Evolutionary conservation across 2,113 vertebrate genomes (phyloP).

Genomic region (Crotalus tigris): DNA sequence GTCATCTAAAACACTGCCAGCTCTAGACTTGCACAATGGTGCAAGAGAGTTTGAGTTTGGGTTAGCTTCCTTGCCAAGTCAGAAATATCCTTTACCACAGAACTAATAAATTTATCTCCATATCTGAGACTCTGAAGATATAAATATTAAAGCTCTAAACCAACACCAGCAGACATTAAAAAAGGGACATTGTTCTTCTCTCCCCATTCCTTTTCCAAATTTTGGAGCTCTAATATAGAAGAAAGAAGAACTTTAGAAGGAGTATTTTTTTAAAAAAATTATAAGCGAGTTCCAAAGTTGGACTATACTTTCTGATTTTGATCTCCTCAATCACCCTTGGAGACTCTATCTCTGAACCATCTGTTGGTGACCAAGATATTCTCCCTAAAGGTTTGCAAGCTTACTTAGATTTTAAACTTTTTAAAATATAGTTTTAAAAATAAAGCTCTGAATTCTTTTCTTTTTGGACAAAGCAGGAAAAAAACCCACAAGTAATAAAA

Average conservation of each 20-base stretch:
- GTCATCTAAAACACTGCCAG: background rate
- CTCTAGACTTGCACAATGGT: background rate
- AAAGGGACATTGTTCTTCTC: background rate
- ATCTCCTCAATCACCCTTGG: background rate
- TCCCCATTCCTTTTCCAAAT: background rate
- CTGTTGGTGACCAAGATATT: background rate
- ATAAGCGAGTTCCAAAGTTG: background rate
- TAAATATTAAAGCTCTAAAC: background rate
- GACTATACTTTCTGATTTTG: background rate
- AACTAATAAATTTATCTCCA: background rate
- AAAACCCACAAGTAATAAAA: background rate
- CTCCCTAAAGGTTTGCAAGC: background rate
- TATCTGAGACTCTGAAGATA: background rate
- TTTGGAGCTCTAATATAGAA: background rate
- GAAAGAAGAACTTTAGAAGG: background rate
- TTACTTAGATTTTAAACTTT: background rate
- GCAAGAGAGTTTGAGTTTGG: background rate
- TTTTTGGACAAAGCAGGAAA: background rate
- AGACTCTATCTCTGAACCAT: background rate
- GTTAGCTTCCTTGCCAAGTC: background rate
- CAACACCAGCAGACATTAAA: background rate
- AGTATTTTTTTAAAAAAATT: background rate
- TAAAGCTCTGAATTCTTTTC: background rate
- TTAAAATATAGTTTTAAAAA: background rate
- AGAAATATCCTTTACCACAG: background rate